These are phyloP conservation scores for Leptarthrus brevirostris DNA, from an alignment of 2,888 invertebrate species.

Conservation along the genomic window DNA sequence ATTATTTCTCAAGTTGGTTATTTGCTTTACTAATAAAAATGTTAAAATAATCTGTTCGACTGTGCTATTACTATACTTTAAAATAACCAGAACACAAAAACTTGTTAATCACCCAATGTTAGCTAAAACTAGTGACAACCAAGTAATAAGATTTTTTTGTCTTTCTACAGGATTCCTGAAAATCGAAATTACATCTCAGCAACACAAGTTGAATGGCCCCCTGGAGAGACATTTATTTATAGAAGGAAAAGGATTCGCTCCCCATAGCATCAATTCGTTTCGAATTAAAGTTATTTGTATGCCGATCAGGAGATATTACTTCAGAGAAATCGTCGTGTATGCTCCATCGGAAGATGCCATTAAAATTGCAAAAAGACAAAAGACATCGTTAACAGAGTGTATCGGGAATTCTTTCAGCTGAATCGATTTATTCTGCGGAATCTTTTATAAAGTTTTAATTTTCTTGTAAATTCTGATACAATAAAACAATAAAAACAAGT, in stretches of 20 bases:
- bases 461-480: too few species aligned
- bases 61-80: too few species aligned
- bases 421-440: neutral
- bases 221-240: constrained; percentile 54
- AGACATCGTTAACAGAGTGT: too few species aligned
- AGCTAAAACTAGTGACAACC: constrained; percentile 23
- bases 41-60: too few species aligned
- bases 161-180: neutral
- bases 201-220: constrained; percentile 52
- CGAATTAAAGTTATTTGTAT: constrained; percentile 55
- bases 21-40: too few species aligned
- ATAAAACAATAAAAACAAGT: neutral
- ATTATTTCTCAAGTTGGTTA: too few species aligned
- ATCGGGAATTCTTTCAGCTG: neutral
- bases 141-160: constrained; percentile 29
- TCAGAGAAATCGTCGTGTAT: constrained; percentile 17
- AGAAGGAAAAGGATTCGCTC: constrained; percentile 52
- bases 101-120: constrained; percentile 8
- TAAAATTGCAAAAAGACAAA: constrained; percentile 37
- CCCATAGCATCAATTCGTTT: constrained; percentile 52
- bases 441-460: too few species aligned
- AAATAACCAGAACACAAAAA: too few species aligned
- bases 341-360: neutral
- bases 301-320: constrained; percentile 52
- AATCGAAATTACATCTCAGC: constrained; percentile 54